These are phyloP conservation scores for Turritopsis rubra DNA, from an alignment of 30 jellyfish, hydroid and myxozoan species.

Conservation along the genomic window DNA sequence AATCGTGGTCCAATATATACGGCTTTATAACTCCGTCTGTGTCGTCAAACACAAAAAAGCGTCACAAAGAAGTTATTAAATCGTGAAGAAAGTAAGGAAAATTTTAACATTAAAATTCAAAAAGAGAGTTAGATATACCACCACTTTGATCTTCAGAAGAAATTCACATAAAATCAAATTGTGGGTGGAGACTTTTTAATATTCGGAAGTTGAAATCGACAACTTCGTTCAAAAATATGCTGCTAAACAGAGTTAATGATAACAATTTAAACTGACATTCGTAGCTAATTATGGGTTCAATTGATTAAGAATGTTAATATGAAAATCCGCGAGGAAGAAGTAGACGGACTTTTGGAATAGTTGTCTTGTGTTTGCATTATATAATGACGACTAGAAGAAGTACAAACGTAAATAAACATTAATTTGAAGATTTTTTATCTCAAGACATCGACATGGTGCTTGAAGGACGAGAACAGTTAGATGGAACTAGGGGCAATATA, in stretches of 20 bases:
- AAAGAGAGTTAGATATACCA: no score
- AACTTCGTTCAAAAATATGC: neutral
- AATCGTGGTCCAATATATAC: neutral
- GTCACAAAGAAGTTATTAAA: no score
- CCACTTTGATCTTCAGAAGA: neutral
- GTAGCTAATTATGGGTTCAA: conserved; percentile 19
- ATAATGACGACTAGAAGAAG: neutral
- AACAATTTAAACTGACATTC: neutral
- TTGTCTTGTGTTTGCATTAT: neutral
- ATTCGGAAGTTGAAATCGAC: neutral
- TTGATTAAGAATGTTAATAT: conserved; percentile 12
- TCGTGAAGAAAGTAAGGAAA: neutral
- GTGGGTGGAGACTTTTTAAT: neutral
- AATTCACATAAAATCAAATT: neutral
- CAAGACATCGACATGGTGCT: neutral
- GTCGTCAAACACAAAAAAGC: neutral
- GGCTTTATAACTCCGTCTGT: neutral
- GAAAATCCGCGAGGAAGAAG: conserved; percentile 19
- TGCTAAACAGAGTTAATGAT: neutral
- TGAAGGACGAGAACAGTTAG: neutral
- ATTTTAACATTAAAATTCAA: no score
- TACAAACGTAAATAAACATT: neutral
- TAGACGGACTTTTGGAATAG: neutral
- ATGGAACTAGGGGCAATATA: neutral
- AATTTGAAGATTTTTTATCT: neutral